Base-by-base conservation (phyloP, 1,140 invertebrate genomes). In the Argopecten irradians region DNA sequence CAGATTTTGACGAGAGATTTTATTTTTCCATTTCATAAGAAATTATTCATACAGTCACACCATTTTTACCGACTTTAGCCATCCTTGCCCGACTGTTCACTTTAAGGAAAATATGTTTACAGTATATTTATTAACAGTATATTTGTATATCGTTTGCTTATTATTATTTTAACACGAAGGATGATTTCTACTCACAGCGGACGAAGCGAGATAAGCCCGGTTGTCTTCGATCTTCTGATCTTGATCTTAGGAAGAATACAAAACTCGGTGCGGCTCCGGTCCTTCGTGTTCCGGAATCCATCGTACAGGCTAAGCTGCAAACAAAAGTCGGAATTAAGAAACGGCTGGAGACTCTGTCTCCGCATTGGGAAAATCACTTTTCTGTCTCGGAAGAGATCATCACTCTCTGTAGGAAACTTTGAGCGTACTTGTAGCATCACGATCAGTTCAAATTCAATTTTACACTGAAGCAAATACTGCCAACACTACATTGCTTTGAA, bases 211-310 rank as follows among this genome's bases (percentile, higher is more conserved):
- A 71, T 71, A 71, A 71, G 28, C 55, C 55, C 55, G 5, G 55
- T 71, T n/a, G 55, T 71, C n/a, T 71, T 71, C 55, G 55, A 71
- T 71, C 55, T 71, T 71, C 55, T 71, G 55, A 71, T 71, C 55
- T 71, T 71, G 55, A 71, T 71, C 55, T 71, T 71, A 71, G 55
- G 55, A 71, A 71, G 55, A 71, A 71, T 71, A 71, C 55, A 71
- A 71, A 71, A 71, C 55, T 71, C 55, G 55, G 55, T 71, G 55
- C 55, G 55, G 55, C 55, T 71, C 55, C 55, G 55, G 55, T 71
- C 55, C 55, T 71, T n/a, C 55, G 8, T 71, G n/a, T 71, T 71
- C 55, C 55, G 55, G 55, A 71, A 71, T 28, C 55, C 55, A 71
- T 71, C 55, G 22, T 71, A 71, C 28, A 71, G 28, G 28, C 55